Percentiles rank a stretch among this genome's conserved stretches.
Conservation (phyloP, 2,113 vertebrate genomes). For the Pipa parva region DNA sequence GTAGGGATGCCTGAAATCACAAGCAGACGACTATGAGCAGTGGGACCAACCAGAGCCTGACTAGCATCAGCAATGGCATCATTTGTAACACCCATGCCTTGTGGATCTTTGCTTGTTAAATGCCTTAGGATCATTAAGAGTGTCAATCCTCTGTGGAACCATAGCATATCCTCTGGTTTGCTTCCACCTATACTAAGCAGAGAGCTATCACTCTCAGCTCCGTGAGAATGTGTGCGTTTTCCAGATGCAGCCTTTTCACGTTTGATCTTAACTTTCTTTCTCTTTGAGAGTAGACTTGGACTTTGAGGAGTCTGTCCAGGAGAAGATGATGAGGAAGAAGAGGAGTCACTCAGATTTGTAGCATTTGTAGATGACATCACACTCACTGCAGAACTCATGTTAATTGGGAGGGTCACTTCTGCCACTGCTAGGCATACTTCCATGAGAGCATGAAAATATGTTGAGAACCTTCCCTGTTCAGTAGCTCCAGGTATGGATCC, state of each 20-base stretch:
- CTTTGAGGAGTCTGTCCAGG: conserved; percentile 94
- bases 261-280: conserved; percentile 98
- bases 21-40: conserved; percentile 85
- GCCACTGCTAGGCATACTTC: conserved; percentile 92
- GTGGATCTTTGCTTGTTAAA: conserved; percentile 85
- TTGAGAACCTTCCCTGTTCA: conserved; percentile 91
- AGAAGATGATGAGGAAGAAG: conserved; percentile 89
- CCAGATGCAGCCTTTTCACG: conserved; percentile 79
- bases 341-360: conserved; percentile 91
- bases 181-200: conserved; percentile 84
- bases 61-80: conserved; percentile 89
- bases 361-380: conserved; percentile 77
- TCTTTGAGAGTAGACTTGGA: conserved; percentile 90
- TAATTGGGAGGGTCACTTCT: conserved; percentile 90
- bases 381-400: conserved; percentile 75
- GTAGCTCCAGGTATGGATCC: conserved; percentile 63
- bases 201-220: conserved; percentile 69
- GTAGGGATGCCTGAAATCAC: conserved; percentile 94
- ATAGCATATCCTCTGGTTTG: conserved; percentile 96
- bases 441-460: conserved; percentile 93
- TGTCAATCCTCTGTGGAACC: conserved; percentile 94
- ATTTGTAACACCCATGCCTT: conserved; percentile 86
- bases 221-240: conserved; percentile 70
- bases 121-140: conserved; percentile 93
- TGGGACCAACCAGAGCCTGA: conserved; percentile 88